Conservation (phyloP, 2,888 invertebrate species). For the Zaprionus lineosus region DNA sequence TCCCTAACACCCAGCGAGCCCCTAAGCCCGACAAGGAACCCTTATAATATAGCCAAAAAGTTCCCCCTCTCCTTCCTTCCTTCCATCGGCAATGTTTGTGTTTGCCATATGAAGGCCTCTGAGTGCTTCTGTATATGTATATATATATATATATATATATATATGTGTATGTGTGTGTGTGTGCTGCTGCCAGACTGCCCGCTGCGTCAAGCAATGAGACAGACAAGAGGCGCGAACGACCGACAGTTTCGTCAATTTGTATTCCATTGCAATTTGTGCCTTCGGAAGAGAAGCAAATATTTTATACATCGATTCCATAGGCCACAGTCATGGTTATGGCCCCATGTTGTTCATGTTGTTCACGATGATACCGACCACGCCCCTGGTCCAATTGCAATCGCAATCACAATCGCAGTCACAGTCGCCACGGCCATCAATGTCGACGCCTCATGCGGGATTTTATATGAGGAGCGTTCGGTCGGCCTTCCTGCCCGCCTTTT, state of each 20-base stretch:
- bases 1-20: constrained; percentile 29
- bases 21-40: background rate
- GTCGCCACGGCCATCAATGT: too few relatives aligned
- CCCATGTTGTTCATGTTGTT: background rate
- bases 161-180: too few relatives aligned
- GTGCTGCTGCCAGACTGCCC: constrained; percentile 45
- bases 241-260: constrained; percentile 67
- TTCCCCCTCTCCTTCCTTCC: too few relatives aligned
- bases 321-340: constrained; percentile 4
- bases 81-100: too few relatives aligned
- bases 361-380: constrained; percentile 22
- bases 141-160: background rate
- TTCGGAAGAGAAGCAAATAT: constrained; percentile 61
- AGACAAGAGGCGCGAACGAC: too few relatives aligned
- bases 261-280: constrained; percentile 77
- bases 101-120: too few relatives aligned
- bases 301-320: constrained; percentile 57
- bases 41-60: too few relatives aligned
- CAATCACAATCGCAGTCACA: constrained; percentile 33
- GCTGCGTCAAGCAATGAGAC: constrained; percentile 43
- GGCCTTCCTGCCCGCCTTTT: constrained; percentile 25
- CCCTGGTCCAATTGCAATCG: constrained; percentile 32
- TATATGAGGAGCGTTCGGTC: constrained; percentile 26
- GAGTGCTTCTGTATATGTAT: too few relatives aligned
- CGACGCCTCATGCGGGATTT: constrained; percentile 68